A percentile compares a stretch with the other conserved stretches of the same genome.
phyloP scores from a whole-genome alignment of 2,888 invertebrate genomes.

The Andrena camellia region DNA sequence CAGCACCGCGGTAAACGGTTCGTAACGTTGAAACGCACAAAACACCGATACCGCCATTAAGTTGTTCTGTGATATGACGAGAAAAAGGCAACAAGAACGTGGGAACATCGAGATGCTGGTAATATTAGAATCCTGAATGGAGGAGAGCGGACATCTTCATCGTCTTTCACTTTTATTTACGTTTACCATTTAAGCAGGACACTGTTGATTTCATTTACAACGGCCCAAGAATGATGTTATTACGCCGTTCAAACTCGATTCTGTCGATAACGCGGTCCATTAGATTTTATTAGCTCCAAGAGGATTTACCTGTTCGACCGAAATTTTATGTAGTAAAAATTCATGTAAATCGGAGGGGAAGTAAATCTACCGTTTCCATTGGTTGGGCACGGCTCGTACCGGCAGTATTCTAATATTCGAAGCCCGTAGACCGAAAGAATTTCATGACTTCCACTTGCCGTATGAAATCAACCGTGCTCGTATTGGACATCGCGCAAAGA shows the following conservation, averaged over 20 bases:
- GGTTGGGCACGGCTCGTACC: slow-evolving; percentile 17
- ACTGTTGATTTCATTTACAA: slow-evolving; percentile 4
- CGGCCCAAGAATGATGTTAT: not conserved
- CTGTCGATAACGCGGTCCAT: slow-evolving; percentile 2
- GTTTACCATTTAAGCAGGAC: not conserved
- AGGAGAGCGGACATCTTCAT: slow-evolving; percentile 3
- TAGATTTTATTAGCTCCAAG: slow-evolving; percentile 12
- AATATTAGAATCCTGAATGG: slow-evolving; percentile 30
- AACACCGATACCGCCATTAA: slow-evolving; percentile 68
- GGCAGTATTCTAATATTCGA: slow-evolving; percentile 34
- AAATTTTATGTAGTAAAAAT: slow-evolving; percentile 40
- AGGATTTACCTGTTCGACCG: slow-evolving; percentile 15
- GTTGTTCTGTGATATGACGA: slow-evolving; percentile 47
- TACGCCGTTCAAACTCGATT: slow-evolving; percentile 13
- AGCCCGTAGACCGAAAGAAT: slow-evolving; percentile 25
- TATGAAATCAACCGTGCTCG: slow-evolving; percentile 15
- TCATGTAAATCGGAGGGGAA: slow-evolving; percentile 11
- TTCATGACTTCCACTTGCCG: slow-evolving; percentile 29
- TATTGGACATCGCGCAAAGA: slow-evolving; percentile 33
- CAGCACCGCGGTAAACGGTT: slow-evolving; percentile 48
- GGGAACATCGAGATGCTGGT: slow-evolving; percentile 54
- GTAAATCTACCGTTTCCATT: slow-evolving; percentile 48
- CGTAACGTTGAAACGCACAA: slow-evolving; percentile 55
- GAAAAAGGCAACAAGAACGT: slow-evolving; percentile 55
- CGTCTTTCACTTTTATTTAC: not conserved